A percentile compares a stretch with the other conserved stretches of the same genome.
Conservation (phyloP, 2,797 vertebrate species). For the Fistularia tabacaria region DNA sequence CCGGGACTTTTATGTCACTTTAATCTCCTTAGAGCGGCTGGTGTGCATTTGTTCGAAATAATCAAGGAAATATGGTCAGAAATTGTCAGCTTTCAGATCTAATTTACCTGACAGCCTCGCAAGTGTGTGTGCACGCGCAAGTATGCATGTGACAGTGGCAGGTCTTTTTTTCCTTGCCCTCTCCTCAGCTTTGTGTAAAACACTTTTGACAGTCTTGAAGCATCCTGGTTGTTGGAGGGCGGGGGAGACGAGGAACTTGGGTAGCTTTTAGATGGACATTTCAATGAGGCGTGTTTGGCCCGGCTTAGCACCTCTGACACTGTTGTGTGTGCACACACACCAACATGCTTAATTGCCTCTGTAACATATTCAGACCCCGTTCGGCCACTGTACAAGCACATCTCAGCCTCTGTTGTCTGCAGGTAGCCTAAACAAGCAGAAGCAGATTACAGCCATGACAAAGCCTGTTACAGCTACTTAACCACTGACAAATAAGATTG, state of each 20-base stretch:
- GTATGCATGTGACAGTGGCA: slow-evolving; percentile 75
- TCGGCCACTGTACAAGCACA: slow-evolving; percentile 47
- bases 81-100: slow-evolving; percentile 99
- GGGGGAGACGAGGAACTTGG: slow-evolving; percentile 70
- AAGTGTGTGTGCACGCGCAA: slow-evolving; percentile 67
- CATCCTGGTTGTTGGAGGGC: slow-evolving; percentile 68
- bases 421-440: slow-evolving; percentile 64
- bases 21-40: slow-evolving; percentile 99
- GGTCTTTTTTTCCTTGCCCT: slow-evolving; percentile 60
- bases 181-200: slow-evolving; percentile 80
- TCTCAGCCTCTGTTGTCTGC: slow-evolving; percentile 54
- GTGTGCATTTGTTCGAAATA: slow-evolving; percentile 99
- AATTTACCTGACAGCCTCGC: slow-evolving; percentile 99
- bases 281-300: slow-evolving; percentile 67
- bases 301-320: slow-evolving; percentile 64
- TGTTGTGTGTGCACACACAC: slow-evolving; percentile 58
- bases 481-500: slow-evolving; percentile 68
- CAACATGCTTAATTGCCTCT: slow-evolving; percentile 65
- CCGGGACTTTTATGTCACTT: slow-evolving; percentile 99
- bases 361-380: slow-evolving; percentile 60
- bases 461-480: slow-evolving; percentile 74
- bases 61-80: slow-evolving; percentile 99
- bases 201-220: slow-evolving; percentile 83
- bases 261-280: slow-evolving; percentile 75
- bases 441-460: slow-evolving; percentile 70